A percentile compares a stretch with the other conserved stretches of the same genome.
Evolutionary conservation across 2,797 vertebrate species (phyloP).

Genomic region (Eulemur rubriventer): DNA sequence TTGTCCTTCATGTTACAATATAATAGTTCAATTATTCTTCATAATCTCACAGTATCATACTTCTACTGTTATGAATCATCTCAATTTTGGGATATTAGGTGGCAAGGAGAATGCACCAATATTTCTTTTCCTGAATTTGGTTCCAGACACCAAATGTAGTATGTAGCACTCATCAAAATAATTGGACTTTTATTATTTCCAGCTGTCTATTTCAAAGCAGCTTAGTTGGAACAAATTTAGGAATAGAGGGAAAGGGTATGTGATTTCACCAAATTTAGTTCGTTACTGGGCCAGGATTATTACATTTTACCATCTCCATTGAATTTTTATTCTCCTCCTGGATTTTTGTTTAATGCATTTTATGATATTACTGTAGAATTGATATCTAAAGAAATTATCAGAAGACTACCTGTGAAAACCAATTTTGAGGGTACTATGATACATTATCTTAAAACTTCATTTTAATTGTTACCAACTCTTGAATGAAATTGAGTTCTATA

Average conservation of each 20-base stretch:
- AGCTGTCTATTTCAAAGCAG: conserved; percentile 68
- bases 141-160: conserved; percentile 16
- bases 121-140: conserved; percentile 54
- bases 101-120: conserved; percentile 34
- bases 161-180: conserved; percentile 69
- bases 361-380: conserved; percentile 60
- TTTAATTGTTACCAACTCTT: conserved; percentile 61
- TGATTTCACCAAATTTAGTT: conserved; percentile 71
- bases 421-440: conserved; percentile 35
- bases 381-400: conserved; percentile 61
- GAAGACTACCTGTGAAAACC: conserved; percentile 46
- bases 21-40: conserved; percentile 12
- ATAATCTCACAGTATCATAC: not conserved
- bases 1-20: conserved; percentile 41
- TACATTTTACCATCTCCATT: conserved; percentile 62
- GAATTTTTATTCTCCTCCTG: conserved; percentile 53
- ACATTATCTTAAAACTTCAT: conserved; percentile 58
- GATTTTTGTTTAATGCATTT: conserved; percentile 61
- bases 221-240: conserved; percentile 55
- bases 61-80: not conserved
- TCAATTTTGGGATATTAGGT: conserved; percentile 46
- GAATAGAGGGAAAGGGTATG: conserved; percentile 40
- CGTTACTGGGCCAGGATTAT: conserved; percentile 57
- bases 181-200: conserved; percentile 77
- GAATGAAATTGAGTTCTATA: conserved; percentile 52